These are phyloP conservation scores for Microcebus lehilahytsara DNA, from an alignment of 2,113 vertebrate species.

Conservation along the genomic window DNA sequence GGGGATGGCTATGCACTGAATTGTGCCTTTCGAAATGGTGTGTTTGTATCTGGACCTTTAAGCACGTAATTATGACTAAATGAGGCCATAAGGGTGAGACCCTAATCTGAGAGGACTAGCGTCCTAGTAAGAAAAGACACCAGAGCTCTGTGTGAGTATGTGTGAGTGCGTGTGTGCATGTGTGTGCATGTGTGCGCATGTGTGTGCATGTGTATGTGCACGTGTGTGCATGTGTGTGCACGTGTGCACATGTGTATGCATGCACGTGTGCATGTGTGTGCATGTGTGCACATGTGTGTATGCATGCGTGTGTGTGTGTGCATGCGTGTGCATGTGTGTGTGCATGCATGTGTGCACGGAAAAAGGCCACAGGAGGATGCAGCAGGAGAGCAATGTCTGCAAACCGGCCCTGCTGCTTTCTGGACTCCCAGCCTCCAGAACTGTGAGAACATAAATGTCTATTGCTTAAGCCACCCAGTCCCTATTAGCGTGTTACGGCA, in stretches of 20 bases:
- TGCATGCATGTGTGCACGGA: background rate
- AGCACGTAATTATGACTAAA: background rate
- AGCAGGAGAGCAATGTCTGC: background rate
- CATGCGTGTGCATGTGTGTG: too few relatives aligned
- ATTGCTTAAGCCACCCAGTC: background rate
- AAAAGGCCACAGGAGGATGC: background rate
- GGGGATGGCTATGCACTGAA: background rate
- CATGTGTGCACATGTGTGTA: rapidly evolving
- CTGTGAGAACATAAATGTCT: background rate
- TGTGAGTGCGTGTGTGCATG: background rate
- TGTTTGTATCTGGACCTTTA: background rate
- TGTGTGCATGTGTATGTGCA: too few relatives aligned
- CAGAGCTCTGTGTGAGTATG: background rate
- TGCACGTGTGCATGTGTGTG: too few relatives aligned
- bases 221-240: background rate
- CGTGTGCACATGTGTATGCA: too few relatives aligned
- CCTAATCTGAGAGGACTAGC: background rate
- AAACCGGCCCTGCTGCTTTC: background rate
- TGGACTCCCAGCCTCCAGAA: background rate
- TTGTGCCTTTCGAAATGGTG: background rate
- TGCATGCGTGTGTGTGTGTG: background rate
- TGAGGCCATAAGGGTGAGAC: too few relatives aligned
- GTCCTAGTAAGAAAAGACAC: background rate
- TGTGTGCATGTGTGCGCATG: background rate
- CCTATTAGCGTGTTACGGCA: background rate